phyloP scores from a whole-genome alignment of 2,888 invertebrate genomes.

The Listrodromus nycthemerus region DNA sequence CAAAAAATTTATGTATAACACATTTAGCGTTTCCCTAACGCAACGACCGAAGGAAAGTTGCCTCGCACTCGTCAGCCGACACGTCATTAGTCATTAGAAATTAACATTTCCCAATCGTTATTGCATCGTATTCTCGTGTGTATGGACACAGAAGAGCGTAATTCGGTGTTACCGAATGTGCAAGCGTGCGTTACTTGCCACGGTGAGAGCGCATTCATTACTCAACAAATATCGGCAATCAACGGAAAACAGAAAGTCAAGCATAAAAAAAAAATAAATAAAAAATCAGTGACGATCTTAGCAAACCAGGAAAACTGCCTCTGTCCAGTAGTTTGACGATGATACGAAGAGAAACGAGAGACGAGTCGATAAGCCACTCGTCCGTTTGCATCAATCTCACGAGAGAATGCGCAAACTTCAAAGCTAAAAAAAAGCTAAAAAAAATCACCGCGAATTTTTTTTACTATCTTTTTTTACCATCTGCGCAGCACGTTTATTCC shows the following conservation, averaged over 20 bases:
- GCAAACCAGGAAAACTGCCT: neutral
- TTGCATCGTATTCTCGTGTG: neutral
- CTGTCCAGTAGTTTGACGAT: neutral
- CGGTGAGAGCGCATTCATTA: slow-evolving; percentile 55
- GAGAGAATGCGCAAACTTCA: slow-evolving; percentile 33
- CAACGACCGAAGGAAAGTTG: neutral
- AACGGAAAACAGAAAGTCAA: neutral
- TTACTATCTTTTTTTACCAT: slow-evolving; percentile 10
- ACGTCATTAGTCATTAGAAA: neutral
- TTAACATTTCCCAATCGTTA: neutral
- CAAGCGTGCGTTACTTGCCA: slow-evolving; percentile 25
- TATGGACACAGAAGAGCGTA: neutral
- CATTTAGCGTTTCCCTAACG: neutral
- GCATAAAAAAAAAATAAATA: neutral
- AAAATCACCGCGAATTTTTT: slow-evolving; percentile 13
- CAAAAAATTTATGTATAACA: too few relatives aligned
- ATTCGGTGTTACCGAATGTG: slow-evolving; percentile 16
- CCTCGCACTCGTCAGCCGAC: neutral
- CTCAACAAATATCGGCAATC: slow-evolving; percentile 27
- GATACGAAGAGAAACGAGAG: neutral
- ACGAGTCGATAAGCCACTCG: slow-evolving; percentile 39
- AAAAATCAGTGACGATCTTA: slow-evolving; percentile 7
- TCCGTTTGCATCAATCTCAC: slow-evolving; percentile 26
- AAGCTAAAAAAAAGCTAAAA: slow-evolving; percentile 35
- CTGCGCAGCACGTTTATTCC: slow-evolving; percentile 29